Percentiles rank a stretch among this genome's conserved stretches.
phyloP scores from a whole-genome alignment of 1,140 invertebrate species.

The Drosophila kepulauana region DNA sequence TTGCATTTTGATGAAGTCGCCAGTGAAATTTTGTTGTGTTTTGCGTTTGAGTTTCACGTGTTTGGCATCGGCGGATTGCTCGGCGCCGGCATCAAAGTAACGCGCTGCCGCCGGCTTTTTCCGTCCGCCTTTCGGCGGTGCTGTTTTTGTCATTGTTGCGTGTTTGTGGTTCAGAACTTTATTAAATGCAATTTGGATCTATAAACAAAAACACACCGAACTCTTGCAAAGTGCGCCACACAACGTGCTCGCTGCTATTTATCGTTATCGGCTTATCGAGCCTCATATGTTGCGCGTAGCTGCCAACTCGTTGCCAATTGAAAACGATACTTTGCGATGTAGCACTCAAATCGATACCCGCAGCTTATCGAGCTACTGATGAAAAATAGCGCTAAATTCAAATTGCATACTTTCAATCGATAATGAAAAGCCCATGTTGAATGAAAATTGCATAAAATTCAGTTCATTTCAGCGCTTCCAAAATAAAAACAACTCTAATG shows the following conservation, averaged over 20 bases:
- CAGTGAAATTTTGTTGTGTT: constrained; percentile 58
- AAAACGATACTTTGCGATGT: no score
- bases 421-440: no score
- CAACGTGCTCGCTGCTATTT: constrained; percentile 38
- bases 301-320: constrained; percentile 28
- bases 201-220: constrained; percentile 22
- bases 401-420: no score
- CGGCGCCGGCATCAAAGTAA: constrained; percentile 47
- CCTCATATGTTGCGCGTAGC: background rate
- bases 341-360: no score
- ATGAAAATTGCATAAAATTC: background rate
- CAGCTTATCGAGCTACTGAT: no score
- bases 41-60: constrained; percentile 49
- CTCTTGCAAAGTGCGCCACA: constrained; percentile 13
- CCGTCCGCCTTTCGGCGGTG: constrained; percentile 47
- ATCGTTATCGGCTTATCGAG: constrained; percentile 2
- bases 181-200: background rate
- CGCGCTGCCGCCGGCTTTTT: constrained; percentile 47
- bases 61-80: constrained; percentile 18
- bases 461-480: background rate
- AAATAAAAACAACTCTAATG: background rate
- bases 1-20: constrained; percentile 68
- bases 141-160: constrained; percentile 49
- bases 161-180: no score
- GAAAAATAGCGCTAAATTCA: no score